Percentiles rank a stretch among this genome's conserved stretches.
These are phyloP conservation scores for Atherinomorus stipes DNA, from an alignment of 2,113 vertebrate genomes.

Conservation along the genomic window DNA sequence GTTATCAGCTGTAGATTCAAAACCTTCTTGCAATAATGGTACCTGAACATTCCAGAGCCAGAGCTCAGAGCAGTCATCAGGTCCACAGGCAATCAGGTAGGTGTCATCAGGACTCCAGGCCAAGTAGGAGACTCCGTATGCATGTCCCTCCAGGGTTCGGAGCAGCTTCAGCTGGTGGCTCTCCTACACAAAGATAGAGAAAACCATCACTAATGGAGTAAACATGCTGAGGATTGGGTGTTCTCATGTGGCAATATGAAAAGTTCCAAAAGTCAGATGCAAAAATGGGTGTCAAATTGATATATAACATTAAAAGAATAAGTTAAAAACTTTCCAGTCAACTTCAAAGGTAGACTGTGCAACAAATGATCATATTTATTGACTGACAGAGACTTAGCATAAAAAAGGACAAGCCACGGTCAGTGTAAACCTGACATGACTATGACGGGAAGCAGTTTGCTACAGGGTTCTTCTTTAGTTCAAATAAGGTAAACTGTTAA, in stretches of 20 bases:
- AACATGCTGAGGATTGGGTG: neutral
- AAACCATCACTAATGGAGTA: neutral
- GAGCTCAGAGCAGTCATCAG: constrained; percentile 98
- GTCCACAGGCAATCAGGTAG: constrained; percentile 97
- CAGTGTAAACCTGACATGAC: no score
- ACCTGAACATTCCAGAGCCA: constrained; percentile 99
- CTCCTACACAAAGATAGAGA: constrained; percentile 81
- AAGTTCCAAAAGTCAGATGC: neutral
- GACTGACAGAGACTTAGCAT: neutral
- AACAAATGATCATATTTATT: neutral
- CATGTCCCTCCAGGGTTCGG: constrained; percentile 96
- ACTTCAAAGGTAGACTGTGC: neutral
- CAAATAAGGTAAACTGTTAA: no score
- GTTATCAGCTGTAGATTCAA: neutral
- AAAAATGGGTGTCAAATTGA: neutral
- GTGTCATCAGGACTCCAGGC: constrained; percentile 99
- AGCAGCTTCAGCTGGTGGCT: constrained; percentile 96
- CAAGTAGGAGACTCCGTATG: constrained; percentile 96
- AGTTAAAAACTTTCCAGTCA: neutral
- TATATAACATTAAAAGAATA: neutral
- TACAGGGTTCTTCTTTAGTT: no score
- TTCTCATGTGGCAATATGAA: neutral
- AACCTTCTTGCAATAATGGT: neutral
- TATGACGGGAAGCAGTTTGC: no score
- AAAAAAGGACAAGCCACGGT: no score